Evolutionary conservation across 2,888 invertebrate genomes (phyloP), one percentile per base, ranked within the genome.

Genomic region (Euspilapteryx auroguttella): DNA sequence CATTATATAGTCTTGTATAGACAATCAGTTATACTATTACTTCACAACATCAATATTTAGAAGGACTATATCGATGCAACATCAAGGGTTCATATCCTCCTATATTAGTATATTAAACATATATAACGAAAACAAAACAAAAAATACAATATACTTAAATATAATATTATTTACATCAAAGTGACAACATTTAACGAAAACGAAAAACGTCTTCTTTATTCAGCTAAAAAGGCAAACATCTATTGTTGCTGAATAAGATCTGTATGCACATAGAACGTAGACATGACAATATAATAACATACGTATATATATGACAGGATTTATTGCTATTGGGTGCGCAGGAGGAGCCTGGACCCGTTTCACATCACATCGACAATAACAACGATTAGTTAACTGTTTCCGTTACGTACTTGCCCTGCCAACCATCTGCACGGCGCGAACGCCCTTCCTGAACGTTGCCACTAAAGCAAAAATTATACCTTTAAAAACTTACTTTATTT

Each of bases 381-480:
- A 66, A 39, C 57, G 58, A 63, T 47, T 47, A 45, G 47, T 49
- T 63, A 47, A 55, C 52, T 59, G 45, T 54, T 49, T 41, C 48
- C 45, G 54, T 64, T 90, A 94, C 94, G 86, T 94, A 94, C 94
- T 94, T 93, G 94, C 91, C 85, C 94, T 86, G 83, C 94, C 94
- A 79, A 93, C 92, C 87, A 94, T 89, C 85, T 94, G 95, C 80
- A 96, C 93, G 81, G 96, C 96, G 79, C 96, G 91, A 78, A 97
- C 97, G 83, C 97, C 96, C 83, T 97, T 96, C 89, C 96, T 93
- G 91, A 98, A 98, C 79, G 96, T 93, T 71, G 96, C 95, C 93
- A 97, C 97, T 97, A 85, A 76, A 76, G 64, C 69, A 65, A 69
- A 62, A 75, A 75, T 73, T 46, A 71, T 65, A 47, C 56, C 36